These are phyloP conservation scores for Dendrocincla tyrannina DNA, from an alignment of 2,797 vertebrate genomes.

Conservation along the genomic window DNA sequence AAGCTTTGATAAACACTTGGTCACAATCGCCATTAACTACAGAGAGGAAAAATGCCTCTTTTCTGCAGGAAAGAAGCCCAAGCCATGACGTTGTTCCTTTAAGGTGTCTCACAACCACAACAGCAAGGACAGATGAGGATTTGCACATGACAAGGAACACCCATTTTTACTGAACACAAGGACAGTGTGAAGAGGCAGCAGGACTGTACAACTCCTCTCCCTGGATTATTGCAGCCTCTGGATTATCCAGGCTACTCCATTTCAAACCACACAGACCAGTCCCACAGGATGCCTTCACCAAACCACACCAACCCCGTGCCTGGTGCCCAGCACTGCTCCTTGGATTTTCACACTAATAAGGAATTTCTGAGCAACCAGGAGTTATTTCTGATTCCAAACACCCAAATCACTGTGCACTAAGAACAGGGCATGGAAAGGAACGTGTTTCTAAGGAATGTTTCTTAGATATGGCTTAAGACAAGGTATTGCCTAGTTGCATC, in stretches of 20 bases:
- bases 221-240: not conserved
- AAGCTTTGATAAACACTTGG: not conserved
- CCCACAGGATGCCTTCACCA: not conserved
- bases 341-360: not conserved
- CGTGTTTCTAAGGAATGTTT: not conserved
- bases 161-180: not conserved
- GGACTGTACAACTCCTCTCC: not conserved
- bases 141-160: not conserved
- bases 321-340: not conserved
- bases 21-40: not conserved
- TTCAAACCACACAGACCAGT: not conserved
- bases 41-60: not conserved
- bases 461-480: not conserved
- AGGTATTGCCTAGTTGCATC: not conserved
- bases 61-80: not conserved
- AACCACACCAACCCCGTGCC: fast-evolving
- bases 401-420: not conserved
- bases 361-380: not conserved
- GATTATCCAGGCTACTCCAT: not conserved
- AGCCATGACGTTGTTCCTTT: fast-evolving
- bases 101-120: not conserved
- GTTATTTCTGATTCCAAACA: not conserved
- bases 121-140: not conserved
- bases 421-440: not conserved
- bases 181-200: not conserved